Percentiles rank a stretch among this genome's conserved stretches.
phyloP scores from a whole-genome alignment of 2,888 invertebrate genomes.

The Agrotis exclamationis region DNA sequence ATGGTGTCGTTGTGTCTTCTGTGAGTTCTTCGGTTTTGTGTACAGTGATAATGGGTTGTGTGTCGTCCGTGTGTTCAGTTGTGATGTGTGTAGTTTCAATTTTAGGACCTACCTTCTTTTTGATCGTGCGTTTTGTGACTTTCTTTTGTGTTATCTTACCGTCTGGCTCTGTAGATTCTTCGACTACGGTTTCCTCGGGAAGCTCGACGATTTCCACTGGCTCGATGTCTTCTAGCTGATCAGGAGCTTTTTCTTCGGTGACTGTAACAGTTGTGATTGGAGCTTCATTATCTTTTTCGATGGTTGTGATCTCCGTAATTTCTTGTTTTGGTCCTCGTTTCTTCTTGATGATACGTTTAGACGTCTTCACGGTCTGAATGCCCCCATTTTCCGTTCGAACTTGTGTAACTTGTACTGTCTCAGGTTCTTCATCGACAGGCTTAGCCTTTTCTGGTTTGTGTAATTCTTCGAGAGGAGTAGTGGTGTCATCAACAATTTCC shows the following conservation, averaged over 20 bases:
- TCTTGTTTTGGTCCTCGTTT: slow-evolving; percentile 25
- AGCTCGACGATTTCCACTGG: background rate
- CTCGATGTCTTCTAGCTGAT: background rate
- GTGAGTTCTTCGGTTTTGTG: slow-evolving; percentile 9
- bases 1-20: slow-evolving; percentile 23
- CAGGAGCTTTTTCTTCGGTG: slow-evolving; percentile 37
- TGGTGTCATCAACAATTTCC: too few relatives aligned
- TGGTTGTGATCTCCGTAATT: background rate
- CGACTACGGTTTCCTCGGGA: background rate
- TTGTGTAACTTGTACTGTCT: too few relatives aligned
- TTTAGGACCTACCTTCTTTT: background rate
- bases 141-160: background rate
- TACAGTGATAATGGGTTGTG: background rate
- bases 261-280: background rate
- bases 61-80: background rate
- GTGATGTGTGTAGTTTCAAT: background rate
- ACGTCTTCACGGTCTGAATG: too few relatives aligned
- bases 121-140: background rate
- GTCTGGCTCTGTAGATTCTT: background rate
- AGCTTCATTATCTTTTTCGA: background rate
- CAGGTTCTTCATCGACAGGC: too few relatives aligned
- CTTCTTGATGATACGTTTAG: slow-evolving; percentile 69
- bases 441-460: too few relatives aligned
- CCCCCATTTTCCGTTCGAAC: too few relatives aligned
- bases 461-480: too few relatives aligned